These are phyloP conservation scores for Paralichthys olivaceus DNA, from an alignment of 2,113 vertebrate genomes.

Conservation along the genomic window DNA sequence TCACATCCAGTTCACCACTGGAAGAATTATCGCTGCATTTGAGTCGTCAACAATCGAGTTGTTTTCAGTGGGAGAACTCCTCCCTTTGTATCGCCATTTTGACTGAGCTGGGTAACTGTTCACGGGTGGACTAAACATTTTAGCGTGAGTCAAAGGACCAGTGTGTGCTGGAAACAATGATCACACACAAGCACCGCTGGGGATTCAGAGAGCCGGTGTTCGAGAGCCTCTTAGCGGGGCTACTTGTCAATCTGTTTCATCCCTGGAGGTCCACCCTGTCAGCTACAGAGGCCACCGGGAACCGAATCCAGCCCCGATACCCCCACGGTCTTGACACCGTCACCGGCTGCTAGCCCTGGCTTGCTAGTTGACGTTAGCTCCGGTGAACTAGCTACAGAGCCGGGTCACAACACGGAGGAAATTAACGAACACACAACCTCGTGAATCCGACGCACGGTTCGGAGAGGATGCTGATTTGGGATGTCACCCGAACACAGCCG, in stretches of 20 bases:
- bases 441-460: neutral
- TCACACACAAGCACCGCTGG: neutral
- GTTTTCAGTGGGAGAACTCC: slow-evolving; percentile 74
- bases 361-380: slow-evolving; percentile 11
- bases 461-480: neutral
- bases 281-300: slow-evolving; percentile 37
- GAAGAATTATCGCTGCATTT: neutral
- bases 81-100: slow-evolving; percentile 85
- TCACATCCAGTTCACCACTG: neutral
- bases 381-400: neutral
- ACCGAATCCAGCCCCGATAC: slow-evolving; percentile 12
- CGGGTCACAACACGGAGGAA: slow-evolving; percentile 4
- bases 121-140: slow-evolving; percentile 48
- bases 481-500: neutral
- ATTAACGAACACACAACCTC: neutral
- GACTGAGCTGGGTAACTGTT: slow-evolving; percentile 52
- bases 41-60: slow-evolving; percentile 55
- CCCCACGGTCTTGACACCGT: slow-evolving; percentile 47
- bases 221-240: accelerated
- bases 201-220: neutral
- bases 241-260: neutral
- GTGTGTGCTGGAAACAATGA: neutral
- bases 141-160: slow-evolving; percentile 4
- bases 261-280: neutral
- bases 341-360: slow-evolving; percentile 52